These are phyloP conservation scores for Camelus dromedarius DNA, from an alignment of 2,113 vertebrate species.

Conservation along the genomic window DNA sequence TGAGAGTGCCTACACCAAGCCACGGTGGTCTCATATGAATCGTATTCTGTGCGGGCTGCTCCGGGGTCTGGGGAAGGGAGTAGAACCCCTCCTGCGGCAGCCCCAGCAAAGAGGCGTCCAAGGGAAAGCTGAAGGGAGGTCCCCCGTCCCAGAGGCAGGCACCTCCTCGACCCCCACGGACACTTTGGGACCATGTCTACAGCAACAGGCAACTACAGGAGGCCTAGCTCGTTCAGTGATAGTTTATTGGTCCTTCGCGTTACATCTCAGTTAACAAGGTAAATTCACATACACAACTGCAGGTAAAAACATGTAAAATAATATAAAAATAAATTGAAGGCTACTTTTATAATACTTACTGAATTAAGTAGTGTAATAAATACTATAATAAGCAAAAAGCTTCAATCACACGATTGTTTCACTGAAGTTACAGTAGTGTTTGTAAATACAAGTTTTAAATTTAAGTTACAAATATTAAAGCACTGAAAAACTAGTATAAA, in stretches of 20 bases:
- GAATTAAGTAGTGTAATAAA: conserved; percentile 94
- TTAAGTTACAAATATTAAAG: conserved; percentile 89
- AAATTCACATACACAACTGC: conserved; percentile 89
- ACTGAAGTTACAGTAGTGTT: conserved; percentile 98
- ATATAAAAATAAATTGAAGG: conserved; percentile 93
- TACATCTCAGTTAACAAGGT: conserved; percentile 88
- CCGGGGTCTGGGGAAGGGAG: not conserved
- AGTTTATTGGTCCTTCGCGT: conserved; percentile 90
- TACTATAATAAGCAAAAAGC: conserved; percentile 95
- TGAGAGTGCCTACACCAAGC: not conserved
- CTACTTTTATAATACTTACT: conserved; percentile 91
- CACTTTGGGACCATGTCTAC: not conserved
- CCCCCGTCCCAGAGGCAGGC: not conserved
- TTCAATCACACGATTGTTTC: conserved; percentile 95
- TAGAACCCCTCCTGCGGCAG: not conserved
- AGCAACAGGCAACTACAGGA: not conserved
- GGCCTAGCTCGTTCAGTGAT: conserved; percentile 43
- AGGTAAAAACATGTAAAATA: conserved; percentile 92
- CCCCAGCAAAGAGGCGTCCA: not conserved
- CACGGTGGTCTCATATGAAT: not conserved
- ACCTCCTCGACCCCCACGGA: not conserved
- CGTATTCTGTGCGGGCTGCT: accelerated
- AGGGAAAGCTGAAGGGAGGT: not conserved
- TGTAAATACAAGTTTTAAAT: conserved; percentile 90
- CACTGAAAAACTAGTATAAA: conserved; percentile 89